Conservation (phyloP, 2,113 vertebrate genomes). For the Antidorcas marsupialis region DNA sequence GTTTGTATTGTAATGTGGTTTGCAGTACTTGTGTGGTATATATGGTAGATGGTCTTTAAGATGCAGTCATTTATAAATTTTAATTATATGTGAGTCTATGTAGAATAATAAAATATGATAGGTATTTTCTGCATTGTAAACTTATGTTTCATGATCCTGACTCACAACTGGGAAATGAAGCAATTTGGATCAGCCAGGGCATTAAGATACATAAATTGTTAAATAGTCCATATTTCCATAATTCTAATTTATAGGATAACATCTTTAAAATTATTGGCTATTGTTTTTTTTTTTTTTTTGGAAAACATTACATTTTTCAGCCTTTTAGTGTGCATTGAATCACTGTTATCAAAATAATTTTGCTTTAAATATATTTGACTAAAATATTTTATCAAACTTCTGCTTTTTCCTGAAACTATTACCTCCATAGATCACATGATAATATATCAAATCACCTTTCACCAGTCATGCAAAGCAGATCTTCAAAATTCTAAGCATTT, state of each 20-base stretch:
- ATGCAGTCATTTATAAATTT: neutral
- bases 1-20: neutral
- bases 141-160: neutral
- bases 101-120: neutral
- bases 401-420: neutral
- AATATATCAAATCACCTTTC: neutral
- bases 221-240: neutral
- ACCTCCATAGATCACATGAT: neutral
- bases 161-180: neutral
- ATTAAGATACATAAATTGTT: neutral
- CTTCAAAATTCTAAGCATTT: conserved; percentile 4
- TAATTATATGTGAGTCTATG: neutral
- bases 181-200: neutral
- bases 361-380: conserved; percentile 16
- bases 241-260: conserved; percentile 67
- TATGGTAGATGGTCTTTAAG: neutral
- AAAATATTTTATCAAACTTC: neutral
- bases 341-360: conserved; percentile 20
- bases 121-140: neutral
- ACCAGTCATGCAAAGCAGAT: neutral
- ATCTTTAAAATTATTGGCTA: conserved; percentile 72
- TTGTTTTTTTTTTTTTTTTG: conserved; percentile 43
- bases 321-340: neutral
- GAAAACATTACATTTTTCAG: conserved; percentile 31
- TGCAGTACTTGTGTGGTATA: neutral